These are phyloP conservation scores for Pseudopipra pipra DNA, from an alignment of 2,113 vertebrate genomes.

Conservation along the genomic window DNA sequence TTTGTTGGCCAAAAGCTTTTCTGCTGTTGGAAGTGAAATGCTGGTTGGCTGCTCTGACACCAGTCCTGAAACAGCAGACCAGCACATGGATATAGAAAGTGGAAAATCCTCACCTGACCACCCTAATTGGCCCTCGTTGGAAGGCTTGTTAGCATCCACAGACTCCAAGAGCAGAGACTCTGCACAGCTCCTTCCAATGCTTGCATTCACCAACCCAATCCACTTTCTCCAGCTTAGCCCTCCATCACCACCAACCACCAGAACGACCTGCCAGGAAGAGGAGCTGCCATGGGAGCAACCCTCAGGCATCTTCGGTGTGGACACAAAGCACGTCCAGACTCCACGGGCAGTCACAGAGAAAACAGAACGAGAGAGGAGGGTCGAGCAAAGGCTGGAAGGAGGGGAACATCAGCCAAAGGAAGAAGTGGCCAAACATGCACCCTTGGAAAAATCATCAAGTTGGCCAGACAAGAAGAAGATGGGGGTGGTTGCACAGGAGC, in stretches of 20 bases:
- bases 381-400: background rate
- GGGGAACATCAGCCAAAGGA: background rate
- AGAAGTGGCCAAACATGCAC: slow-evolving; percentile 24
- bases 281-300: background rate
- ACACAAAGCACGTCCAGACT: background rate
- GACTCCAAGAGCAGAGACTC: background rate
- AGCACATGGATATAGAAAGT: background rate
- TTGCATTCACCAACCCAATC: slow-evolving; percentile 74
- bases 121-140: slow-evolving; percentile 54
- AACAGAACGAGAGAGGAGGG: background rate
- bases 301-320: background rate
- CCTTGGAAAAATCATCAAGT: slow-evolving; percentile 76
- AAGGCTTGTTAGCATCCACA: background rate
- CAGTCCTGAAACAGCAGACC: background rate
- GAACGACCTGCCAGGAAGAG: background rate
- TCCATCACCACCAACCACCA: slow-evolving; percentile 39
- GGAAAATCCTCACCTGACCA: slow-evolving; percentile 23
- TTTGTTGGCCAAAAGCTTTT: background rate
- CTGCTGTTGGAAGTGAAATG: background rate
- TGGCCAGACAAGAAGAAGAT: slow-evolving; percentile 58
- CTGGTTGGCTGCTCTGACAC: background rate
- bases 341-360: background rate
- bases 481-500: background rate
- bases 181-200: background rate
- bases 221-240: slow-evolving; percentile 55